These are phyloP conservation scores for Caenorhabditis sulstoni DNA, from an alignment of 2,888 invertebrate species.

Conservation along the genomic window DNA sequence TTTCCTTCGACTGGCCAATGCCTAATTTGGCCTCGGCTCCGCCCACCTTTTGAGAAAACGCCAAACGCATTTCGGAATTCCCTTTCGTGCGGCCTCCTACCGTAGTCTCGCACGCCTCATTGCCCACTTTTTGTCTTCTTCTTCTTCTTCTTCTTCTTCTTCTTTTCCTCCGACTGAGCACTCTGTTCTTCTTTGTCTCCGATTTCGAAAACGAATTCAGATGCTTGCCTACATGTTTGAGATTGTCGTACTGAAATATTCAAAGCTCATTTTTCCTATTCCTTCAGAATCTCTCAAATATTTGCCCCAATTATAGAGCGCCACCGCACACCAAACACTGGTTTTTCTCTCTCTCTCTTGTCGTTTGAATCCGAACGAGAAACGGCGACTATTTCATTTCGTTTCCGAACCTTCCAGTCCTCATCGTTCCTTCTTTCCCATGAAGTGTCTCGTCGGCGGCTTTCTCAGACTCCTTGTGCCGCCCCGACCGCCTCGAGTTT, in stretches of 20 bases:
- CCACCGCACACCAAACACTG: constrained; percentile 27
- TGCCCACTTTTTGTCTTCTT: constrained; percentile 23
- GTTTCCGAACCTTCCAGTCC: background rate
- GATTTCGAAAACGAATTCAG: constrained; percentile 16
- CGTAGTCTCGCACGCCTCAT: constrained; percentile 40
- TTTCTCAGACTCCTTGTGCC: constrained; percentile 4
- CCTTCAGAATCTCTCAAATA: constrained; percentile 30
- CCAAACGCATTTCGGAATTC: constrained; percentile 46
- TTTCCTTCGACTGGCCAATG: constrained; percentile 43
- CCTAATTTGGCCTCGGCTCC: constrained; percentile 51
- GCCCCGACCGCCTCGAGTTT: constrained; percentile 15
- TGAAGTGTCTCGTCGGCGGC: no score
- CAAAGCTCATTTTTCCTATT: no score
- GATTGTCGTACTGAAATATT: constrained; percentile 21
- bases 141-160: constrained; percentile 14
- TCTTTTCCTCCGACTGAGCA: no score
- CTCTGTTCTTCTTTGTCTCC: background rate
- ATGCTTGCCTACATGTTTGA: constrained; percentile 7
- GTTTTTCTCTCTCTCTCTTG: constrained; percentile 18
- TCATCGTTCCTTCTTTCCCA: no score
- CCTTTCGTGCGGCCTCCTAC: constrained; percentile 1
- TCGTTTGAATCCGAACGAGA: constrained; percentile 9
- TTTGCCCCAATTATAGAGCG: constrained; percentile 48
- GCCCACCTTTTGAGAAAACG: constrained; percentile 36
- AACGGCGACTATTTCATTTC: constrained; percentile 9